Percentiles rank a stretch among this genome's conserved stretches.
Evolutionary conservation across 2,888 invertebrate genomes (phyloP).

Genomic region (Didymodactylos carnosus): DNA sequence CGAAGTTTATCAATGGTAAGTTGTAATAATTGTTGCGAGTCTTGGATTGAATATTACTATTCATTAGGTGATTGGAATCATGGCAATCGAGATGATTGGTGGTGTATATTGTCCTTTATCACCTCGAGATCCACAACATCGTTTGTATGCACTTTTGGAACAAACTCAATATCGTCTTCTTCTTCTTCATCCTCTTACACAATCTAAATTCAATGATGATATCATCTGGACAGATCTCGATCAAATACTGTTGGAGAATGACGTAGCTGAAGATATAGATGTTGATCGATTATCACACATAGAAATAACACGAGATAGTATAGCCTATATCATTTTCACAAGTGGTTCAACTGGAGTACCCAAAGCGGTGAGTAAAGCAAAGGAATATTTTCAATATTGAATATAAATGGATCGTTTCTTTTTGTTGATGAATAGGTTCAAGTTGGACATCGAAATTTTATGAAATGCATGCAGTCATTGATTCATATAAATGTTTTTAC

Average conservation of each 20-base stretch:
- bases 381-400: too few species aligned
- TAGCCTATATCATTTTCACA: not conserved
- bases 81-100: not conserved
- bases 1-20: not conserved
- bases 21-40: not conserved
- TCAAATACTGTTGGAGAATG: not conserved
- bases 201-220: not conserved
- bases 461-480: not conserved
- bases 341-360: not conserved
- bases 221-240: not conserved
- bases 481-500: not conserved
- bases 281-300: not conserved
- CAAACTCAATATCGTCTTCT: not conserved
- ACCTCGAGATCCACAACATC: not conserved
- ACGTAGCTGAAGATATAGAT: not conserved
- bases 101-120: not conserved
- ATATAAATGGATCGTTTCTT: not conserved
- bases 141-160: not conserved
- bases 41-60: not conserved
- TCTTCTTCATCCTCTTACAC: not conserved
- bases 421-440: not conserved
- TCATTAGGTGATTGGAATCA: not conserved
- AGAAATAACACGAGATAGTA: not conserved
- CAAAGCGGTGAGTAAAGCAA: not conserved
- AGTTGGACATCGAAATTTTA: not conserved